Conservation (phyloP, 2,888 invertebrate species). For the Mycalesis mineus region DNA sequence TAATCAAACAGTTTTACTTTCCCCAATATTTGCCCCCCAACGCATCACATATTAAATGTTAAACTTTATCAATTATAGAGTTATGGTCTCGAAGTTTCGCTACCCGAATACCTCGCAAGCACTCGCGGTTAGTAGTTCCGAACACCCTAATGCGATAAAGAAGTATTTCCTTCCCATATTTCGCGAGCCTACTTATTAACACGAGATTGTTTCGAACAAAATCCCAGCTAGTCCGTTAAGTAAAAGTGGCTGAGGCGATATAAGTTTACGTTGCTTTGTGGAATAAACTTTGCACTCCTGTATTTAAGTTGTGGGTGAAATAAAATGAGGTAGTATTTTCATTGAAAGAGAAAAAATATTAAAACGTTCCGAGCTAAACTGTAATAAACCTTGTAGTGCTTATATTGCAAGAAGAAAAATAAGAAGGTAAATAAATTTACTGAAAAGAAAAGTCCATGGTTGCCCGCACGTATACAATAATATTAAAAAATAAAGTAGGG, state of each 20-base stretch:
- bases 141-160: constrained; percentile 19
- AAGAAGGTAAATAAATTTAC: not conserved
- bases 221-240: constrained; percentile 16
- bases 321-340: constrained; percentile 1
- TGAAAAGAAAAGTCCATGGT: too few species aligned
- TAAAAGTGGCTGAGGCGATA: constrained; percentile 14
- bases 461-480: too few species aligned
- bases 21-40: not conserved
- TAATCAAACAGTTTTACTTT: too few species aligned
- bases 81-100: constrained; percentile 57
- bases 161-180: constrained; percentile 17
- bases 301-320: constrained; percentile 9
- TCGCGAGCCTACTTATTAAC: constrained; percentile 21
- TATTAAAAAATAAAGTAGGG: too few species aligned
- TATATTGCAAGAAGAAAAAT: not conserved
- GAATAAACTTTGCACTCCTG: constrained; percentile 14
- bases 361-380: not conserved
- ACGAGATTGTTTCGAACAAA: constrained; percentile 20
- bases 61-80: constrained; percentile 68
- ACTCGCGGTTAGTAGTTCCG: constrained; percentile 29
- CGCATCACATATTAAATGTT: constrained; percentile 32
- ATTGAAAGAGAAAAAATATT: not conserved
- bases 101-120: constrained; percentile 50
- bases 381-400: not conserved
- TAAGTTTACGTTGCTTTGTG: constrained; percentile 8